Evolutionary conservation across 2,888 invertebrate species (phyloP).

Genomic region (Holacanthella duospinosa): DNA sequence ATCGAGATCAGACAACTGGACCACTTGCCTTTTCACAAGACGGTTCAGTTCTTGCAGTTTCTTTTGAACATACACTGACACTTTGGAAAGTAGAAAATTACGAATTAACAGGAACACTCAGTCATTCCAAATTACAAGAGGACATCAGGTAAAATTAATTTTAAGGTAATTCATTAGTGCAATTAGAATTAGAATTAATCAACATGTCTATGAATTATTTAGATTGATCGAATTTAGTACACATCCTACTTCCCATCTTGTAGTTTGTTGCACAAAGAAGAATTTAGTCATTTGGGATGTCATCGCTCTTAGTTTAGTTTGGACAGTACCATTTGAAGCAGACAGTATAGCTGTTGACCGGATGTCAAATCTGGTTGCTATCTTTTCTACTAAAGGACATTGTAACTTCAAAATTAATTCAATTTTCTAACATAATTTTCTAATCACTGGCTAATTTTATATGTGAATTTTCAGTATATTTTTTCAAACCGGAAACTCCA

Average conservation of each 20-base stretch:
- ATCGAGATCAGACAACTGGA: slow-evolving; percentile 50
- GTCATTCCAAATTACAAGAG: slow-evolving; percentile 41
- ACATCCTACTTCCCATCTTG: slow-evolving; percentile 49
- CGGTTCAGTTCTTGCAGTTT: slow-evolving; percentile 62
- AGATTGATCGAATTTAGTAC: slow-evolving; percentile 52
- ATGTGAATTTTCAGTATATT: slow-evolving; percentile 18
- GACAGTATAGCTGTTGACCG: slow-evolving; percentile 51
- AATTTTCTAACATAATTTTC: too few species aligned
- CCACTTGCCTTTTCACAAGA: slow-evolving; percentile 59
- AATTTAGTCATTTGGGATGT: slow-evolving; percentile 63
- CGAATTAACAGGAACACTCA: slow-evolving; percentile 50
- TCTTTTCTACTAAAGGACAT: slow-evolving; percentile 53
- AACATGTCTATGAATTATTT: slow-evolving; percentile 1
- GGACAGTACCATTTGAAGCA: slow-evolving; percentile 52
- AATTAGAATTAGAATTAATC: background rate
- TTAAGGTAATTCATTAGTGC: background rate
- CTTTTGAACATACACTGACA: slow-evolving; percentile 56
- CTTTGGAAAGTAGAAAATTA: slow-evolving; percentile 56
- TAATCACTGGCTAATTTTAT: background rate
- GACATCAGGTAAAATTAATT: slow-evolving; percentile 44
- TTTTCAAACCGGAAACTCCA: slow-evolving; percentile 18
- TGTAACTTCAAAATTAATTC: slow-evolving; percentile 45
- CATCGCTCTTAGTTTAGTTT: slow-evolving; percentile 55
- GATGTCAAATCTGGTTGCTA: slow-evolving; percentile 56
- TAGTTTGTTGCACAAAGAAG: slow-evolving; percentile 49